Evolutionary conservation across 2,113 vertebrate species (phyloP), one percentile per base, ranked within the genome.

Genomic region (Orycteropus afer): DNA sequence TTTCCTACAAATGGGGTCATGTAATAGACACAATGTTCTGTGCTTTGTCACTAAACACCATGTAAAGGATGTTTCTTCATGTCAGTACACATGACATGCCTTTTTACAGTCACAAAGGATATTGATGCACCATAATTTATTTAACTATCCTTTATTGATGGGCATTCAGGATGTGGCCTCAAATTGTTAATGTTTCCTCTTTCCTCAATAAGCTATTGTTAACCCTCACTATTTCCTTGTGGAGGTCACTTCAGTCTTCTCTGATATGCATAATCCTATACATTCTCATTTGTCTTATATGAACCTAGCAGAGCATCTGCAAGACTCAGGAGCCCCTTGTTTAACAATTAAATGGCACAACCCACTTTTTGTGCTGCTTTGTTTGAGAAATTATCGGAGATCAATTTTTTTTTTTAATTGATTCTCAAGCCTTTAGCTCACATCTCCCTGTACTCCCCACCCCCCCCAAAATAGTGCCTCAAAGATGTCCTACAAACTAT

Each of bases 161-260:
- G 71, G 34, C 63, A 22, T 40, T 80, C 76, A 93, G 87, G 63
- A 86, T 89, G 42, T 95, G 83, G 90, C 91, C 37, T 89, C n/a
- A 76, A 76, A 79, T 86, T 74, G 89, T 91, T 65, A 32, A 8
- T 45, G 42, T 69, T 95, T 96, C 94, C 85, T 93, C 84, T 88
- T 71, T 83, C 89, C 92, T 93, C 74, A 49, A 29, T 83, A 51
- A 86, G 74, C 61, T 83, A 1, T 94, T 93, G 84, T 80, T 91
- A 85, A 37, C 22, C 4, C 55, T 95, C 76, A 69, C 94, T 87
- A 92, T 82, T 95, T 88, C 67, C 45, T 37, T 27, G 11, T 4
- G 32, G 71, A 14, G 22, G 45, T 93, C 55, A n/a, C 78, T 51
- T 74, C 37, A 8, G 1, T 80, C 59, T 84, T 55, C 67, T 77